These are phyloP conservation scores for Pampusana beccarii DNA, from an alignment of 2,113 vertebrate species.

Conservation along the genomic window DNA sequence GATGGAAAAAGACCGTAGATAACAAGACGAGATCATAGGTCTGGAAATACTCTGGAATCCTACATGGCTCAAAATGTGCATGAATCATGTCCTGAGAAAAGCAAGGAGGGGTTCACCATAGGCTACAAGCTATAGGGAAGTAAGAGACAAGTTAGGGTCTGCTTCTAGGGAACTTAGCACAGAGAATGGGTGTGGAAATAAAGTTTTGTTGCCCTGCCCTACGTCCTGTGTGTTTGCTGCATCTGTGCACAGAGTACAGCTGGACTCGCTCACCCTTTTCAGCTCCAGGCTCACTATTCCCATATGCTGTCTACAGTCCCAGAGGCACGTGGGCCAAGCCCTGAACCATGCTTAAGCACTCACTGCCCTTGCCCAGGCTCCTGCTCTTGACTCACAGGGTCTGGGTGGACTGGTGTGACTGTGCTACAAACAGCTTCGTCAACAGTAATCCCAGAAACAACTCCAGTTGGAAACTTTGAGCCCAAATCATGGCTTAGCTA, in stretches of 20 bases:
- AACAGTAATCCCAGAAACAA: background rate
- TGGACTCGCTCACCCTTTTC: background rate
- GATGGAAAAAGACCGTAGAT: background rate
- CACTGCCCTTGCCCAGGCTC: background rate
- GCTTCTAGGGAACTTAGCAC: background rate
- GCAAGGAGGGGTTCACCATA: background rate
- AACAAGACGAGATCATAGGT: background rate
- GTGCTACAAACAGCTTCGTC: background rate
- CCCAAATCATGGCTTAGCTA: background rate
- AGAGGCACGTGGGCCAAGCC: background rate
- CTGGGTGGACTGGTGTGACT: background rate
- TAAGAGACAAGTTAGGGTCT: background rate
- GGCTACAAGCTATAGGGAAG: background rate
- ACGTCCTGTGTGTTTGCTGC: background rate
- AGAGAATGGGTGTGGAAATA: background rate
- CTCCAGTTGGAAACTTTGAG: background rate
- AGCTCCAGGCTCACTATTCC: background rate
- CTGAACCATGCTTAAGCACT: background rate
- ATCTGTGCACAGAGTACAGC: rapidly evolving
- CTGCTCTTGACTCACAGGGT: background rate
- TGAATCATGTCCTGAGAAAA: background rate
- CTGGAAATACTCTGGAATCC: background rate
- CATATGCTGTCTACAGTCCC: background rate
- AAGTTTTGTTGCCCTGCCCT: background rate
- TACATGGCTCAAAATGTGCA: background rate